Evolutionary conservation across 2,797 vertebrate species (phyloP).

Genomic region (Anableps anableps): DNA sequence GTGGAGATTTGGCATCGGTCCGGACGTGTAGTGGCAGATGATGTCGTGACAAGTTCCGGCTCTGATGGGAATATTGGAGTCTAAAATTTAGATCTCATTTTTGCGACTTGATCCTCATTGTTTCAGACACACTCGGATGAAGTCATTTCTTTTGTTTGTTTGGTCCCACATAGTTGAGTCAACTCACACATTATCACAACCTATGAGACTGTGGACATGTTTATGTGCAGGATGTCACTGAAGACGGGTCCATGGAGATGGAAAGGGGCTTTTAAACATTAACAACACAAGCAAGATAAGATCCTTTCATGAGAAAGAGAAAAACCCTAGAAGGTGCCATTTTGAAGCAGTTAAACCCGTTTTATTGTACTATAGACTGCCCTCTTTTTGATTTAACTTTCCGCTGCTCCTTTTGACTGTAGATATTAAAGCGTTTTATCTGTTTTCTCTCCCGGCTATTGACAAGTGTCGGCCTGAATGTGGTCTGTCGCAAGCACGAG

Average conservation of each 20-base stretch:
- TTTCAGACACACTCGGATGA: background rate
- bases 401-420: background rate
- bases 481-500: conserved; percentile 35
- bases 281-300: background rate
- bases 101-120: conserved; percentile 13
- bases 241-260: background rate
- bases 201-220: background rate
- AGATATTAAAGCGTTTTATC: conserved; percentile 13
- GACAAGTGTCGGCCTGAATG: conserved; percentile 36
- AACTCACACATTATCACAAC: background rate
- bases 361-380: background rate
- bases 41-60: conserved; percentile 37
- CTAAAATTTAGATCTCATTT: conserved; percentile 28
- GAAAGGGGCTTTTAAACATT: conserved; percentile 11
- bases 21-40: conserved; percentile 37
- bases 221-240: background rate
- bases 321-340: background rate
- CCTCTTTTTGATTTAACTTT: background rate
- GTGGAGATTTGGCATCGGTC: conserved; percentile 38
- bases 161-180: background rate
- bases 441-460: conserved; percentile 35
- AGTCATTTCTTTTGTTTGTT: background rate
- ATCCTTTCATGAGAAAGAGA: background rate
- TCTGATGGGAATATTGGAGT: conserved; percentile 21
- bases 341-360: background rate